A percentile compares a stretch with the other conserved stretches of the same genome.
phyloP scores from a whole-genome alignment of 2,113 vertebrate genomes.

The Prionailurus bengalensis region DNA sequence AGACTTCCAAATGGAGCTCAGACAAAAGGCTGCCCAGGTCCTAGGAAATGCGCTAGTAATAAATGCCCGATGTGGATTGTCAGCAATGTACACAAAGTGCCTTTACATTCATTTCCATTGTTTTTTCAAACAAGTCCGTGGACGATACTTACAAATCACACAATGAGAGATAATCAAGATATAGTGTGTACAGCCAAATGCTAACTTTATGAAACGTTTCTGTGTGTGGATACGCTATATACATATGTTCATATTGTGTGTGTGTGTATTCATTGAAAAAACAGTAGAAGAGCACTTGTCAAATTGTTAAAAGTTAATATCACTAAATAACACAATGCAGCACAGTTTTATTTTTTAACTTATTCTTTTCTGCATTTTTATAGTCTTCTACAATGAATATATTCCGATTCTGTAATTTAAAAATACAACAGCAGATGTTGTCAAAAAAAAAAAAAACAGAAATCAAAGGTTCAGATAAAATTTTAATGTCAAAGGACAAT shows the following conservation, averaged over 20 bases:
- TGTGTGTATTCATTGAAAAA: background rate
- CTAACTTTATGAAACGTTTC: background rate
- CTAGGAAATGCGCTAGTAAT: background rate
- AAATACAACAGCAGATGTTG: background rate
- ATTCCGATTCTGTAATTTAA: slow-evolving; percentile 3
- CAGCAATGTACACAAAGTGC: background rate
- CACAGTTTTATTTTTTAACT: slow-evolving; percentile 44
- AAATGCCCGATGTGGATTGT: background rate
- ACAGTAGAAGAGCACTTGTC: background rate
- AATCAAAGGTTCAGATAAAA: slow-evolving; percentile 25
- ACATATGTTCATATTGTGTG: background rate
- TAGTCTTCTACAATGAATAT: slow-evolving; percentile 36
- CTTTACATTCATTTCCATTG: slow-evolving; percentile 37
- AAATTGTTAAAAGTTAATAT: slow-evolving; percentile 50
- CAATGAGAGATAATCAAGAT: slow-evolving; percentile 58
- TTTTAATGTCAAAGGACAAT: slow-evolving; percentile 55
- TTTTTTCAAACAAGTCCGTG: slow-evolving; percentile 54
- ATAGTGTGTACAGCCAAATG: background rate
- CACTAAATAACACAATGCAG: slow-evolving; percentile 28
- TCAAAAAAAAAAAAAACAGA: slow-evolving; percentile 39
- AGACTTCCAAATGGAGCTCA: background rate
- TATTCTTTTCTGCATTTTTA: slow-evolving; percentile 52
- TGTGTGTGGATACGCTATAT: background rate
- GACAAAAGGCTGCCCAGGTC: background rate
- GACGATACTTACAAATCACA: background rate